These are phyloP conservation scores for Sitodiplosis mosellana DNA, from an alignment of 1,140 invertebrate species.

Conservation along the genomic window DNA sequence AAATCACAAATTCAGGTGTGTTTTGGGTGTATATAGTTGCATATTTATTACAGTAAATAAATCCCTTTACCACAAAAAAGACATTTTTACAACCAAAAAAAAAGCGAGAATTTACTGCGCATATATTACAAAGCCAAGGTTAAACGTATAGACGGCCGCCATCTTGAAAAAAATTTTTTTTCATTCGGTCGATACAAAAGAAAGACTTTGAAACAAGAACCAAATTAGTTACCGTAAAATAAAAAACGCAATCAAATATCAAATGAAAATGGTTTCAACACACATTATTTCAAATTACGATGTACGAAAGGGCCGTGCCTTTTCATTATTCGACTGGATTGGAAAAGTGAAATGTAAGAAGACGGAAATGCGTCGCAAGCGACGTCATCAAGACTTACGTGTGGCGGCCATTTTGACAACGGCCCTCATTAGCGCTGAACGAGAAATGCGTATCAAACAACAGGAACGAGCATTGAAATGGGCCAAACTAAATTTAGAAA, in stretches of 20 bases:
- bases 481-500: slow-evolving; percentile 19
- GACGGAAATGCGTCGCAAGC: slow-evolving; percentile 21
- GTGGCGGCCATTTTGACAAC: slow-evolving; percentile 22
- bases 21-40: too few relatives aligned
- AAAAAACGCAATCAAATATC: background rate
- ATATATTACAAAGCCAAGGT: too few relatives aligned
- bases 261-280: background rate
- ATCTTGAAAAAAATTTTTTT: too few relatives aligned
- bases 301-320: background rate
- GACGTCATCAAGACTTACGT: slow-evolving; percentile 16
- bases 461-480: slow-evolving; percentile 20
- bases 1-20: too few relatives aligned
- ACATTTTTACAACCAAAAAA: too few relatives aligned
- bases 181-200: too few relatives aligned
- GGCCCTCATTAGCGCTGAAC: slow-evolving; percentile 16
- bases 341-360: slow-evolving; percentile 22
- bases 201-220: too few relatives aligned
- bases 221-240: too few relatives aligned
- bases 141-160: too few relatives aligned
- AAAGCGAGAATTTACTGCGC: too few relatives aligned
- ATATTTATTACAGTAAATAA: too few relatives aligned
- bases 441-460: slow-evolving; percentile 22
- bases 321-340: slow-evolving; percentile 17
- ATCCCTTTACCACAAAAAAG: too few relatives aligned
- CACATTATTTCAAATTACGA: background rate